Evolutionary conservation across 2,888 invertebrate species (phyloP), one percentile per base, ranked within the genome.

Genomic region (Parnassius orleans): DNA sequence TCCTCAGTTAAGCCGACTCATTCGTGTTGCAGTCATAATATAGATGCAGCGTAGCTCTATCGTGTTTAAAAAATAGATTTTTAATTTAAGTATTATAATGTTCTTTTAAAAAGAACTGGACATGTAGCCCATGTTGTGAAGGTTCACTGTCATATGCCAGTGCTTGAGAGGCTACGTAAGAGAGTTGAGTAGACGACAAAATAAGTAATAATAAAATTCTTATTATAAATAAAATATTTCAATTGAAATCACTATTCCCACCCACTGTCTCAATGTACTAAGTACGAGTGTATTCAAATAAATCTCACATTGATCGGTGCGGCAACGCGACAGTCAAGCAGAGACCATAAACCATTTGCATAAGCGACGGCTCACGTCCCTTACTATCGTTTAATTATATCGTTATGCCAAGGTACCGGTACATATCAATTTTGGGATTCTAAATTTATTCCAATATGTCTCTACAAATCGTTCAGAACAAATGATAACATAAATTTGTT

Each of bases 341-440:
- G 68, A 69, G 69, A 70, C 73, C 66, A 78, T 82, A 80, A 83
- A 80, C 60, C 77, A 84, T 84, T 81, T 80, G 81, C 83, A 83
- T 84, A 82, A 77, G 72, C 72, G 78, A 79, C 78, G 73, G 75
- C 71, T 66, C 69, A 71, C 65, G 67, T 72, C 73, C 73, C 72
- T 69, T 68, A 68, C 70, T 75, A 65, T 69, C 65, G 58, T 68
- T 75, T 79, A 78, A 81, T 80, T 80, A 79, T 69, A 74, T 78
- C 70, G 75, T 68, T 67, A 66, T 65, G 65, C 68, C 66, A 65
- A 65, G 67, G 14, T 10, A 48, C 64, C 60, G 60, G 63, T 57
- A 68, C 63, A 64, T 68, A 68, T 70, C 66, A 33, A 54, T 50
- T 41, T 54, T 15, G 10, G 3, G 41, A 19, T 15, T 42, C 14